Evolutionary conservation across 1,140 invertebrate genomes (phyloP).

Genomic region (Pararge aegeria): DNA sequence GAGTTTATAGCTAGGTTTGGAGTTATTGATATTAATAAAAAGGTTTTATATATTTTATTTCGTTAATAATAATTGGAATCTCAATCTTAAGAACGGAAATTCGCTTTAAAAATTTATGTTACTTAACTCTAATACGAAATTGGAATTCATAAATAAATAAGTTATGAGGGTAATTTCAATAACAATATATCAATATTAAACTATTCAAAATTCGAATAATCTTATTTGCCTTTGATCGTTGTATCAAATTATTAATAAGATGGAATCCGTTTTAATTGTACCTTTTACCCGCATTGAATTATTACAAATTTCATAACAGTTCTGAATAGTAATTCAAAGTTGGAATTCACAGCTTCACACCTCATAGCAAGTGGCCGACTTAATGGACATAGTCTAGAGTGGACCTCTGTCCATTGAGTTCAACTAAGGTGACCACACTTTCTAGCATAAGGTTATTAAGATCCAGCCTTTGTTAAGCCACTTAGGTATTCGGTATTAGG

Average conservation of each 20-base stretch:
- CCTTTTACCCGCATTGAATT: not conserved
- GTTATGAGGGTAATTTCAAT: conserved; percentile 6
- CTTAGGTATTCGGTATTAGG: no score
- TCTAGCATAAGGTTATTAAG: no score
- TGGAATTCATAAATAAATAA: conserved; percentile 7
- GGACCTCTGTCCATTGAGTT: conserved; percentile 35
- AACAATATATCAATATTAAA: conserved; percentile 14
- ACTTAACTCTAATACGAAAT: not conserved
- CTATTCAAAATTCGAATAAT: conserved; percentile 1
- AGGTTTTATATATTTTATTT: no score
- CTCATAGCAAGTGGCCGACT: conserved; percentile 28
- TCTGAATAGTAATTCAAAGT: conserved; percentile 27
- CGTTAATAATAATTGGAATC: no score
- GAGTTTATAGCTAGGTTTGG: no score
- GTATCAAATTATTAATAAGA: conserved; percentile 11
- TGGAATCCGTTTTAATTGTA: conserved; percentile 8
- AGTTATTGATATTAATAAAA: no score
- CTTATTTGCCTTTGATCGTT: conserved; percentile 6
- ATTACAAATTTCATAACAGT: conserved; percentile 16
- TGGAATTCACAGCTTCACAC: conserved; percentile 29
- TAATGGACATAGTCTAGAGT: conserved; percentile 28
- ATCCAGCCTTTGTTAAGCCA: no score
- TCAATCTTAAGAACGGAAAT: not conserved
- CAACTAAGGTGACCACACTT: conserved; percentile 18
- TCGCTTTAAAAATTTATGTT: not conserved